Conservation (phyloP, 2,888 invertebrate genomes). For the Molorchus minor region DNA sequence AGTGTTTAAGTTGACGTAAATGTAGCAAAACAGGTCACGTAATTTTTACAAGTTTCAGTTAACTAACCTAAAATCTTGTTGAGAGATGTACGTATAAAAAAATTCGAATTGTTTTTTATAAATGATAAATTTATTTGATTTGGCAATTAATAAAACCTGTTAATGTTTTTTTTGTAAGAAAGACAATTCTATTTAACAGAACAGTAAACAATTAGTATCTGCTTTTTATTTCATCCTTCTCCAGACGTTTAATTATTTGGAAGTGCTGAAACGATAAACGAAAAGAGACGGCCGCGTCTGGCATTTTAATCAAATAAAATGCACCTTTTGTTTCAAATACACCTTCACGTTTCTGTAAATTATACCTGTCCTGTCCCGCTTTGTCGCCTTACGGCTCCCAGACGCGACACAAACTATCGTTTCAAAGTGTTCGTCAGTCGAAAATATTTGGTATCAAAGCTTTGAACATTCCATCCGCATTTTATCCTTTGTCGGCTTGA, state of each 20-base stretch:
- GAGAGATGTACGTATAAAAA: no score
- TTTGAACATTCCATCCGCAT: conserved; percentile 17
- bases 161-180: no score
- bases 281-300: conserved; percentile 41
- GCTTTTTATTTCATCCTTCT: no score
- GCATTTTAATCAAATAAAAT: conserved; percentile 29
- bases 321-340: conserved; percentile 27
- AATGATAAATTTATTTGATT: no score
- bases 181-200: no score
- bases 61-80: no score
- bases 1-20: no score
- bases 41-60: no score
- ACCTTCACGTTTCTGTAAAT: conserved; percentile 28
- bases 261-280: conserved; percentile 44
- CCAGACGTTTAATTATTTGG: conserved; percentile 45
- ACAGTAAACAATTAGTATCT: no score
- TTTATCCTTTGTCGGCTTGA: conserved; percentile 15
- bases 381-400: conserved; percentile 14
- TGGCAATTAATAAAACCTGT: no score
- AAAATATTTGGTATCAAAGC: conserved; percentile 26
- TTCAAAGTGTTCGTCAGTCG: conserved; percentile 25
- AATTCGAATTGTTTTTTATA: no score
- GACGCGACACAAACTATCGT: conserved; percentile 15
- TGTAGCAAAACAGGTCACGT: no score
- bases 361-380: conserved; percentile 12